Evolutionary conservation across 2,113 vertebrate species (phyloP).

Genomic region (Microtus ochrogaster): DNA sequence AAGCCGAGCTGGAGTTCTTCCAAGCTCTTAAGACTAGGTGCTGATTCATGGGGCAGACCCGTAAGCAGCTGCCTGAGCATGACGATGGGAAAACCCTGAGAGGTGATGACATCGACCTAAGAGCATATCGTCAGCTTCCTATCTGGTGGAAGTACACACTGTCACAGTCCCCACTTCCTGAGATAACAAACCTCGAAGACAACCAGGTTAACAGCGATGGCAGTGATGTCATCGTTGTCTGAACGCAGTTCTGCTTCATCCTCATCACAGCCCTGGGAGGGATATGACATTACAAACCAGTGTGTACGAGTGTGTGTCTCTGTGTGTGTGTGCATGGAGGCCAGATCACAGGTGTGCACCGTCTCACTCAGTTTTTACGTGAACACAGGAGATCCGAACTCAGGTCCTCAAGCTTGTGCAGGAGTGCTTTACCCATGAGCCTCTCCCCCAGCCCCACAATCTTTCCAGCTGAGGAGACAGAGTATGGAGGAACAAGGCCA

Average conservation of each 20-base stretch:
- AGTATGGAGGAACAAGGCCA: neutral
- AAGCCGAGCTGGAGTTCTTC: neutral
- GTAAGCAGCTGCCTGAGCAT: neutral
- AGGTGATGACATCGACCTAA: neutral
- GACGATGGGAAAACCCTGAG: neutral
- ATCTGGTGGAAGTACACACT: neutral
- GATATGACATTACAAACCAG: too few relatives aligned
- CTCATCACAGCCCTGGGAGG: neutral
- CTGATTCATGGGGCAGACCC: neutral
- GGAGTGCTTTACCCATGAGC: neutral
- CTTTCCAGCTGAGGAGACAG: neutral
- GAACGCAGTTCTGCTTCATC: neutral
- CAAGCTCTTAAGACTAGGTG: neutral
- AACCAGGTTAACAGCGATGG: accelerated
- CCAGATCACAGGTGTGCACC: neutral
- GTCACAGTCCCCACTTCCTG: neutral
- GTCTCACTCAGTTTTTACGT: neutral
- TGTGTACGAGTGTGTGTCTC: neutral
- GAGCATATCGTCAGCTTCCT: neutral
- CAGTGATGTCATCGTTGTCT: too few relatives aligned
- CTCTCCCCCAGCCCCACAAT: neutral
- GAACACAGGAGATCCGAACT: neutral
- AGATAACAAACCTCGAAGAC: neutral
- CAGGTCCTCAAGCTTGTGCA: neutral
- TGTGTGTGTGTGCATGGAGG: neutral